Conservation (phyloP, 2,888 invertebrate genomes). For the Magallana nippona region DNA sequence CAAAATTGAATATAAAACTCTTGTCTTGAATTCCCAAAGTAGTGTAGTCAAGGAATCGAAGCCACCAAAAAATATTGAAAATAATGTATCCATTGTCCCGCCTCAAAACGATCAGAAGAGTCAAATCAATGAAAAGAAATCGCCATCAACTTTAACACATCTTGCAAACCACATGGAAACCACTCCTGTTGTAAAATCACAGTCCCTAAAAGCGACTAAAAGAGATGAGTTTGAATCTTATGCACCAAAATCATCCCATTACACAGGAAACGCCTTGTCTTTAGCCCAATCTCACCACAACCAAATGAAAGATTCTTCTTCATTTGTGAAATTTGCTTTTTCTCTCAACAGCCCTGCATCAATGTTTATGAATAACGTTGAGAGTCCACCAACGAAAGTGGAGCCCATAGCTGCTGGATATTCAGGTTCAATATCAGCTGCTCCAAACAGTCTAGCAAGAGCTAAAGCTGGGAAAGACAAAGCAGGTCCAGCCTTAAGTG, state of each 20-base stretch:
- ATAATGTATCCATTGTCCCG: not conserved
- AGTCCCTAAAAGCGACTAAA: not conserved
- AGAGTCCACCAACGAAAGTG: not conserved
- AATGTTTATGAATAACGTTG: not conserved
- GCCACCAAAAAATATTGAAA: not conserved
- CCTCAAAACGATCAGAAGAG: not conserved
- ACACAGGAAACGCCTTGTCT: not conserved
- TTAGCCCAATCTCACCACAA: not conserved
- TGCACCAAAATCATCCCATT: not conserved
- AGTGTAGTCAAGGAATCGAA: not conserved
- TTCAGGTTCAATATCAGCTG: slow-evolving; percentile 6
- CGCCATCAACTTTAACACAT: not conserved
- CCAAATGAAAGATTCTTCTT: not conserved
- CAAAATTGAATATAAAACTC: not conserved
- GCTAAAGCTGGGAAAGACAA: not conserved
- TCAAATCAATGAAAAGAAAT: not conserved
- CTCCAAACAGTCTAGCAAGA: slow-evolving; percentile 4
- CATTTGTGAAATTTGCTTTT: slow-evolving; percentile 15
- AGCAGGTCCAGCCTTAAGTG: not conserved
- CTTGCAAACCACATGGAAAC: not conserved
- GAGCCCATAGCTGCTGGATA: not conserved
- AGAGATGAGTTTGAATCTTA: not conserved
- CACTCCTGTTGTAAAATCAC: not conserved
- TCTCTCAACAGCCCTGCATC: slow-evolving; percentile 16
- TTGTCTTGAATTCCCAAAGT: not conserved